Conservation (phyloP, 2,888 invertebrate genomes). For the Calameuta pallipes region DNA sequence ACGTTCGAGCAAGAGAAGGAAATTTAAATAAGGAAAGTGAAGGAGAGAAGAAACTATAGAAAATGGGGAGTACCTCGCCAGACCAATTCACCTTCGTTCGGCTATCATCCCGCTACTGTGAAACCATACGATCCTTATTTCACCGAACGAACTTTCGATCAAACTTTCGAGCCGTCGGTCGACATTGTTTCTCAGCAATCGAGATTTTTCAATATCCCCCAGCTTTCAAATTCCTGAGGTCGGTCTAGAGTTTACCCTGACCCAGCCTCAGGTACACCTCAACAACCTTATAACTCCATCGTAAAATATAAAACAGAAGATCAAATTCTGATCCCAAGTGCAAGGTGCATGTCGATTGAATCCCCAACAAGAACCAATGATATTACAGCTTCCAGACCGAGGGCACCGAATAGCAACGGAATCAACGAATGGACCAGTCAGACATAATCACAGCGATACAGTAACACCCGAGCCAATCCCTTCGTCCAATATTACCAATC, state of each 20-base stretch:
- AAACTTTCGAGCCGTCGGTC: background rate
- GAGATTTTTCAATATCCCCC: background rate
- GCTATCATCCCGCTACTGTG: background rate
- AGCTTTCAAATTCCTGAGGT: background rate
- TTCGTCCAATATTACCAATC: background rate
- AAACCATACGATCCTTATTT: background rate
- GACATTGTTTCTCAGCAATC: background rate
- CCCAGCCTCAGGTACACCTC: background rate
- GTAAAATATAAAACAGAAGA: background rate
- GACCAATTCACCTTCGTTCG: background rate
- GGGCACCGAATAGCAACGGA: background rate
- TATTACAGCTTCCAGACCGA: too few relatives aligned
- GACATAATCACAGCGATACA: background rate
- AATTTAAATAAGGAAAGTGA: conserved; percentile 2
- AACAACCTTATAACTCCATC: too few relatives aligned
- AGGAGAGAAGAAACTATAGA: background rate
- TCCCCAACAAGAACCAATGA: background rate
- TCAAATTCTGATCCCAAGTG: background rate
- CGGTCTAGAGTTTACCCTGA: background rate
- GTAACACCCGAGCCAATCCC: background rate
- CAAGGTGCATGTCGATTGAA: background rate
- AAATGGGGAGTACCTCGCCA: background rate
- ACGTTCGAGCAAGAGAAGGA: background rate
- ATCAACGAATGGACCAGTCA: background rate
- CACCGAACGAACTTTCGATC: background rate